phyloP scores from a whole-genome alignment of 2,797 vertebrate species.

The Lagothrix lagotricha region DNA sequence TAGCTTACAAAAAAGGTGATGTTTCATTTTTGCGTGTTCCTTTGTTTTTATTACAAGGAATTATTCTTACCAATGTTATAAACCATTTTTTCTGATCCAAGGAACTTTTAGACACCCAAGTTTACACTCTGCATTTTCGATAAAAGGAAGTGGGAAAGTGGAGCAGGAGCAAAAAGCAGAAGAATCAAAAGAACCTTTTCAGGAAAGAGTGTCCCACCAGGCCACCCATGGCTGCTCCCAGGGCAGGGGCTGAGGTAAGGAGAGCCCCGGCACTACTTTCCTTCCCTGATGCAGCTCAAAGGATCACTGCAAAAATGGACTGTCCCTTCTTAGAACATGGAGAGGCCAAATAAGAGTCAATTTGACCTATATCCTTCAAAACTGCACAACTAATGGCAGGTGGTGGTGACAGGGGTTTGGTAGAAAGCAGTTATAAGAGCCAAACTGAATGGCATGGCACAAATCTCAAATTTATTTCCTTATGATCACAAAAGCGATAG shows the following conservation, averaged over 20 bases:
- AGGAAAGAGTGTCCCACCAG: accelerated
- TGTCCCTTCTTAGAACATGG: neutral
- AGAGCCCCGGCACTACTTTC: neutral
- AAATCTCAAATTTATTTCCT: neutral
- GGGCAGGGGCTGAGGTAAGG: neutral
- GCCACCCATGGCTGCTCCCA: neutral
- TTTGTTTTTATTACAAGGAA: neutral
- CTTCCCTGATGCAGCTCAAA: neutral
- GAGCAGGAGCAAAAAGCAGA: neutral
- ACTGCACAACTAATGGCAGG: neutral
- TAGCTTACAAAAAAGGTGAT: neutral
- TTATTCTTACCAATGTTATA: neutral
- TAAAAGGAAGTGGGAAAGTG: neutral
- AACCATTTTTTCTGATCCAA: neutral
- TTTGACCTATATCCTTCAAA: neutral
- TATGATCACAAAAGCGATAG: neutral
- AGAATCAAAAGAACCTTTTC: accelerated
- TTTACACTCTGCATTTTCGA: neutral
- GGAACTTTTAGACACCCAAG: neutral
- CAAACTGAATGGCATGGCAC: neutral
- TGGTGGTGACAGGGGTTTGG: neutral
- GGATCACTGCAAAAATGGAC: neutral
- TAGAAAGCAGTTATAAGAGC: neutral
- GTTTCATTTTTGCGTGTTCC: neutral
- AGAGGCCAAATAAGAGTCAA: neutral